Evolutionary conservation across 2,113 vertebrate genomes (phyloP).

Genomic region (Alligator sinensis): DNA sequence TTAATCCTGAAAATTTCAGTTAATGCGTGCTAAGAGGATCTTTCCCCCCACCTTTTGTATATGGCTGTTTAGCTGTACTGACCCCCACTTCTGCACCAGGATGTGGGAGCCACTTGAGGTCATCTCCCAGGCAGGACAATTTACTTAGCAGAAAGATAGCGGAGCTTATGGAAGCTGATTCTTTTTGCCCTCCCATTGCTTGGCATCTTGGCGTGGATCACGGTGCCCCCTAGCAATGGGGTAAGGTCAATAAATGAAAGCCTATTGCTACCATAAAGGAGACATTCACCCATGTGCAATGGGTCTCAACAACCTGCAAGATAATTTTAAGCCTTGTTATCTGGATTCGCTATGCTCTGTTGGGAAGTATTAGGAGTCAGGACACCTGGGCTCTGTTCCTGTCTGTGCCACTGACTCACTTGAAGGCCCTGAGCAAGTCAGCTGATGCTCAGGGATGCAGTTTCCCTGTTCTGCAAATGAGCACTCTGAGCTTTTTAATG

Average conservation of each 20-base stretch:
- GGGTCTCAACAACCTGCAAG: rapidly evolving
- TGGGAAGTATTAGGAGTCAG: not conserved
- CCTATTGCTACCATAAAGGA: not conserved
- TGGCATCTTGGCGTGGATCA: not conserved
- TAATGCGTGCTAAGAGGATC: slow-evolving; percentile 72
- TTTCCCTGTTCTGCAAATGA: not conserved
- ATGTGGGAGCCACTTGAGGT: not conserved
- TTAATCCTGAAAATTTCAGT: slow-evolving; percentile 72
- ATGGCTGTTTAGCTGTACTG: slow-evolving; percentile 12
- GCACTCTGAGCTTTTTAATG: not conserved
- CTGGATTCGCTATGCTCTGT: not conserved
- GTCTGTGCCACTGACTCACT: not conserved
- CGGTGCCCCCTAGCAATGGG: not conserved
- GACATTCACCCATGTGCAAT: rapidly evolving
- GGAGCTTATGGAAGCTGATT: not conserved
- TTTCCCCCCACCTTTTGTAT: slow-evolving; percentile 45
- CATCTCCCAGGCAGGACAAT: not conserved
- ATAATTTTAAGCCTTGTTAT: not conserved
- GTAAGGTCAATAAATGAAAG: not conserved
- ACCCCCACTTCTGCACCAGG: slow-evolving; percentile 18
- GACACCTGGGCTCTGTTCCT: not conserved
- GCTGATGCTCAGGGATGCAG: rapidly evolving
- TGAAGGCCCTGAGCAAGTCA: not conserved
- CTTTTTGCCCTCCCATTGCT: not conserved
- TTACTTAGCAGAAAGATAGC: not conserved